These are phyloP conservation scores for Mormyrus lacerda DNA, from an alignment of 2,113 vertebrate genomes.

Conservation along the genomic window DNA sequence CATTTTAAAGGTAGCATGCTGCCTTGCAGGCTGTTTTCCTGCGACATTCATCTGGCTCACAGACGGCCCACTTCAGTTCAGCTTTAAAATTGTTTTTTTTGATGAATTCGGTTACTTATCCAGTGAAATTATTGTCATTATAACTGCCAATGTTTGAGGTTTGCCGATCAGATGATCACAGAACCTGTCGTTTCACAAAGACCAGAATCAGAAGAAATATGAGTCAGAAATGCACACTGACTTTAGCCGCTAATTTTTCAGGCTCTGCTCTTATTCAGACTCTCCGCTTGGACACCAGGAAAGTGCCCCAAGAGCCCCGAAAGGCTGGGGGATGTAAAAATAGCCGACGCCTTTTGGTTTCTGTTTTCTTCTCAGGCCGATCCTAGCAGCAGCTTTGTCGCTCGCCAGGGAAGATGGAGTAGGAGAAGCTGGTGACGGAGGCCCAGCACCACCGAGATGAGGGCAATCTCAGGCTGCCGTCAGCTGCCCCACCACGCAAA, in stretches of 20 bases:
- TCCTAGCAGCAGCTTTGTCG: slow-evolving; percentile 77
- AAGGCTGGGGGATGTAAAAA: background rate
- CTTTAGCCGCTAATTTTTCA: background rate
- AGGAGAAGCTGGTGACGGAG: slow-evolving; percentile 80
- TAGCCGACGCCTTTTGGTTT: slow-evolving; percentile 26
- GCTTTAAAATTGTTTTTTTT: background rate
- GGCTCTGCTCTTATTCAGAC: background rate
- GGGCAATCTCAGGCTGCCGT: slow-evolving; percentile 38
- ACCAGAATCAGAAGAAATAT: background rate
- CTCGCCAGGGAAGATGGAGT: slow-evolving; percentile 80
- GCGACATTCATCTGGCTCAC: background rate
- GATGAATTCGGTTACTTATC: background rate
- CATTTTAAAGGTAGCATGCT: background rate
- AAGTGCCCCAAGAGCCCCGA: slow-evolving; percentile 18
- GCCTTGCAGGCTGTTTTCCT: background rate
- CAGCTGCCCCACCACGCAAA: background rate
- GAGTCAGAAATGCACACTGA: background rate
- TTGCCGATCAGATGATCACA: background rate
- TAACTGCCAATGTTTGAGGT: background rate
- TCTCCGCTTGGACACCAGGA: background rate
- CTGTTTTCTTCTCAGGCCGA: slow-evolving; percentile 58
- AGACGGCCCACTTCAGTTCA: background rate
- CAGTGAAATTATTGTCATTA: background rate
- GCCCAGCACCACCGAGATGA: slow-evolving; percentile 68
- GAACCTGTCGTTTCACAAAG: background rate